phyloP scores from a whole-genome alignment of 2,113 vertebrate species.

The Chloropsis cyanopogon region DNA sequence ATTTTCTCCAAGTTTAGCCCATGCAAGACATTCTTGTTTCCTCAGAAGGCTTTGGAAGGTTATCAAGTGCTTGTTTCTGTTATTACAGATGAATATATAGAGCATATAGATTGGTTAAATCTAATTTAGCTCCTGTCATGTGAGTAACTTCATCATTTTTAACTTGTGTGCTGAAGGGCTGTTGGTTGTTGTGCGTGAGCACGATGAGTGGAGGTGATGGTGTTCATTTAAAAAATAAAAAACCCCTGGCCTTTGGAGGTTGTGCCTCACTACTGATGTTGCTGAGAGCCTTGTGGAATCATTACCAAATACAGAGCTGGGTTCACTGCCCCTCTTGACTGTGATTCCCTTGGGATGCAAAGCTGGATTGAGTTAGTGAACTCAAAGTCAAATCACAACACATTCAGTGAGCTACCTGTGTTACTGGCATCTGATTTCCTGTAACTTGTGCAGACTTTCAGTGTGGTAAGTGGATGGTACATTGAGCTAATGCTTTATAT shows the following conservation, averaged over 20 bases:
- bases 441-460: not conserved
- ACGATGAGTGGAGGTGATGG: rapidly evolving
- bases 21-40: not conserved
- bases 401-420: rapidly evolving
- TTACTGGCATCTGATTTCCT: not conserved
- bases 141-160: not conserved
- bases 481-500: not conserved
- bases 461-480: not conserved
- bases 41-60: not conserved
- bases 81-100: not conserved
- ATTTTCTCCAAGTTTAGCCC: not conserved
- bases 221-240: not conserved
- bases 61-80: not conserved
- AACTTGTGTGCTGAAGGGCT: not conserved
- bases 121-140: not conserved
- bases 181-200: not conserved
- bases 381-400: not conserved
- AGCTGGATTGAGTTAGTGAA: not conserved
- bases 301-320: not conserved
- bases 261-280: not conserved
- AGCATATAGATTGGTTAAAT: not conserved
- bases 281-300: not conserved
- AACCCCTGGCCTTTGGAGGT: not conserved
- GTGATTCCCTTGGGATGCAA: not conserved
- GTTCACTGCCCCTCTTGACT: not conserved